phyloP scores from a whole-genome alignment of 2,113 vertebrate species.

The Ceyx margarethae region DNA sequence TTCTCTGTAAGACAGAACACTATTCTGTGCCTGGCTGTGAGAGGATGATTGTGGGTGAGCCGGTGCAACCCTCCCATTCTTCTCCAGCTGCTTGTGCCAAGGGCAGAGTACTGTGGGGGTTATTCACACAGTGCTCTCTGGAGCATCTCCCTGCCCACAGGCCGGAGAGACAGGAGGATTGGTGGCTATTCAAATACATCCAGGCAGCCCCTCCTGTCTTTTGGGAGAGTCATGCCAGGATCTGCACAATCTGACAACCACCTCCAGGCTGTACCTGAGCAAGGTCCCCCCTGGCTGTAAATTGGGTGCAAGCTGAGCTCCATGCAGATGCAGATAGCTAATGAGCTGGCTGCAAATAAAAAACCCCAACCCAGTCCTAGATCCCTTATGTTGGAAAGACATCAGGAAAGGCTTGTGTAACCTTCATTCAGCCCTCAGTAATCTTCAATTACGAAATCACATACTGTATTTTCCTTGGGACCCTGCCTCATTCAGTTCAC shows the following conservation, averaged over 20 bases:
- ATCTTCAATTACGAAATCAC: slow-evolving; percentile 37
- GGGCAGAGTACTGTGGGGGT: slow-evolving; percentile 26
- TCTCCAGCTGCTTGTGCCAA: slow-evolving; percentile 17
- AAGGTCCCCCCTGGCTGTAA: background rate
- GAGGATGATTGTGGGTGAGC: slow-evolving; percentile 44
- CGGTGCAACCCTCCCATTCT: slow-evolving; percentile 39
- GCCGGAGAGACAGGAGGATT: background rate
- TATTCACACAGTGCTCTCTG: background rate
- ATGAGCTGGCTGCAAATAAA: background rate
- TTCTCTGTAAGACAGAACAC: background rate
- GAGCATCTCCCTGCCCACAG: background rate
- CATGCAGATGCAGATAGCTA: background rate
- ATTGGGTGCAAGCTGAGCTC: background rate
- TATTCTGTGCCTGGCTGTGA: slow-evolving; percentile 44
- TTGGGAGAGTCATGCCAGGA: background rate
- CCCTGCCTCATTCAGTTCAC: slow-evolving; percentile 29
- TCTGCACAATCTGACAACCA: background rate
- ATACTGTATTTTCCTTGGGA: slow-evolving; percentile 18
- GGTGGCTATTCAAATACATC: background rate
- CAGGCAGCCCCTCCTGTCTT: background rate
- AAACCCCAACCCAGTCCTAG: background rate
- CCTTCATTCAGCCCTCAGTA: background rate
- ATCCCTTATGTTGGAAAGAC: background rate
- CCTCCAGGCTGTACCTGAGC: rapidly evolving
- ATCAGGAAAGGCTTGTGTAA: background rate